Percentiles rank a stretch among this genome's conserved stretches.
These are phyloP conservation scores for Cephus spinipes DNA, from an alignment of 2,888 invertebrate species.

Conservation along the genomic window DNA sequence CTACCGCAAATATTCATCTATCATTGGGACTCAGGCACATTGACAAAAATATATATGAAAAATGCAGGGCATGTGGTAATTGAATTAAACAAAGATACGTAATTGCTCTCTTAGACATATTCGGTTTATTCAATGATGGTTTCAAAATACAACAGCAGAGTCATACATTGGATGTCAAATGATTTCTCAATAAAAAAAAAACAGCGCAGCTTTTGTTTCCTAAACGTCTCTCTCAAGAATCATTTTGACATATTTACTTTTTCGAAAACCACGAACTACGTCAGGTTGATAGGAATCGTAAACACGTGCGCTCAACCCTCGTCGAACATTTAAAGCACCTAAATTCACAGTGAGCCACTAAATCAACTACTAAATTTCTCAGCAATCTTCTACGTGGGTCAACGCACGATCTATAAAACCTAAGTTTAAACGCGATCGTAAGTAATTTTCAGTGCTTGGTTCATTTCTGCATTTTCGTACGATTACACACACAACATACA, in stretches of 20 bases:
- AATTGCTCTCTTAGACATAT: conserved; percentile 30
- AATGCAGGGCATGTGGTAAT: not conserved
- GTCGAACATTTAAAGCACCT: conserved; percentile 31
- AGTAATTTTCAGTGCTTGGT: conserved; percentile 18
- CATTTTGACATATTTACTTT: conserved; percentile 11
- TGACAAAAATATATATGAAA: not conserved
- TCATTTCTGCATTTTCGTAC: conserved; percentile 50
- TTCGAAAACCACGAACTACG: conserved; percentile 8
- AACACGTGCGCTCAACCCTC: conserved; percentile 36
- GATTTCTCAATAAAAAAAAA: no score
- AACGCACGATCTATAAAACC: conserved; percentile 31
- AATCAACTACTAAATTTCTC: conserved; percentile 30
- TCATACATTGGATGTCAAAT: conserved; percentile 41
- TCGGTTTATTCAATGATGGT: conserved; percentile 59
- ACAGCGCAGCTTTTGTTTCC: no score
- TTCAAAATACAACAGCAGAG: conserved; percentile 57
- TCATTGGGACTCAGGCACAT: not conserved
- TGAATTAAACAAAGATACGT: not conserved
- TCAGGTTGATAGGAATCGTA: conserved; percentile 23
- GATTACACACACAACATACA: conserved; percentile 66
- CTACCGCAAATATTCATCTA: not conserved
- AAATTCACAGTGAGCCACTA: conserved; percentile 12
- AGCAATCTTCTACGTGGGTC: conserved; percentile 35
- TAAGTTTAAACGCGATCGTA: conserved; percentile 15
- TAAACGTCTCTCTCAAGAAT: no score